phyloP scores from a whole-genome alignment of 2,113 vertebrate species.

The Seriola quinqueradiata region DNA sequence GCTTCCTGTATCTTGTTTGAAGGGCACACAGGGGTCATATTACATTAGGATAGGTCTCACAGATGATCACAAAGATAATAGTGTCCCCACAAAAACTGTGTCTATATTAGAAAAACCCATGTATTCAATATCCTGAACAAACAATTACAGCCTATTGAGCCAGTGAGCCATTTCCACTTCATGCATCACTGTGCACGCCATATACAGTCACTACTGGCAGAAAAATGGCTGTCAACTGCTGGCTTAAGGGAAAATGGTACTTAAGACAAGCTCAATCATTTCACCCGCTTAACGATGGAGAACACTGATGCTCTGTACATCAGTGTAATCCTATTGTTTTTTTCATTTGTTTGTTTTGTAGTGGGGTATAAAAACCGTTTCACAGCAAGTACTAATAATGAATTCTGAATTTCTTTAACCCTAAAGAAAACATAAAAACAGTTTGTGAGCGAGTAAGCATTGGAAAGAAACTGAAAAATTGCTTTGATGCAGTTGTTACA shows the following conservation, averaged over 20 bases:
- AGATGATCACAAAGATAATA: constrained; percentile 67
- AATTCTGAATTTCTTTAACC: background rate
- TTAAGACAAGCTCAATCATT: constrained; percentile 49
- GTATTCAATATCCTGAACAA: constrained; percentile 52
- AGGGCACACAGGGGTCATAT: constrained; percentile 39
- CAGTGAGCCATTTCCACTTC: constrained; percentile 62
- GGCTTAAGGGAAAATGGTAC: constrained; percentile 45
- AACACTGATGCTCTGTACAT: constrained; percentile 21
- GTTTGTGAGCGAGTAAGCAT: background rate
- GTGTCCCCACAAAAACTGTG: constrained; percentile 49
- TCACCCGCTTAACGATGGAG: constrained; percentile 52
- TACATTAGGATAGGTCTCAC: constrained; percentile 26
- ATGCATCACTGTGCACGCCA: constrained; percentile 60
- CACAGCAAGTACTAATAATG: background rate
- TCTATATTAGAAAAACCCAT: background rate
- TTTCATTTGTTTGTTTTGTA: constrained; percentile 11
- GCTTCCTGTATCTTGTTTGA: constrained; percentile 21
- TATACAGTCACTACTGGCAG: constrained; percentile 46
- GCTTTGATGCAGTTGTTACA: constrained; percentile 75
- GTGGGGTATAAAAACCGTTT: background rate
- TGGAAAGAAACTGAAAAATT: constrained; percentile 27
- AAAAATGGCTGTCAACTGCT: constrained; percentile 61
- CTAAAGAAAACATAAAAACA: background rate
- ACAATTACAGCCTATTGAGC: constrained; percentile 55
- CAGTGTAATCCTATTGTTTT: constrained; percentile 41